A percentile compares a stretch with the other conserved stretches of the same genome.
Evolutionary conservation across 2,797 vertebrate genomes (phyloP).

Genomic region (Catostomus latipinnis): DNA sequence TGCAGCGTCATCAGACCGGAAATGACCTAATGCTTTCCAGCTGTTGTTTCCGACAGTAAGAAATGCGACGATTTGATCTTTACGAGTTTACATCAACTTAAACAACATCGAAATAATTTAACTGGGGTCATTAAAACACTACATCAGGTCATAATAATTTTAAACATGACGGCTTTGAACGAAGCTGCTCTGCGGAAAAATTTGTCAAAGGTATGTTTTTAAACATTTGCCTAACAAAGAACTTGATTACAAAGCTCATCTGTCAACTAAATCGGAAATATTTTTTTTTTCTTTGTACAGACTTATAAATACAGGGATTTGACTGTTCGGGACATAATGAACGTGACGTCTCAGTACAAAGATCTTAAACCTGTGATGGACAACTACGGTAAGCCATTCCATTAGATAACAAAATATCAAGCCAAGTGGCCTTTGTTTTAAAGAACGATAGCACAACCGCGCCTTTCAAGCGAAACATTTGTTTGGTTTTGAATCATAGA

Average conservation of each 20-base stretch:
- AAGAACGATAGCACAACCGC: neutral
- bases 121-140: neutral
- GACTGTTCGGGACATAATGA: conserved; percentile 89
- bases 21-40: neutral
- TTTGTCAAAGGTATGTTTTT: conserved; percentile 47
- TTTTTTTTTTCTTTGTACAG: conserved; percentile 57
- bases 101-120: neutral
- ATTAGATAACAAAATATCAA: neutral
- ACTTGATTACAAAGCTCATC: neutral
- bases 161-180: conserved; percentile 35
- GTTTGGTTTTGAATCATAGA: too few species aligned
- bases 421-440: neutral
- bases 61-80: neutral
- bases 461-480: neutral
- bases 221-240: neutral
- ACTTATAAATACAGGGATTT: conserved; percentile 96
- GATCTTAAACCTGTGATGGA: conserved; percentile 95
- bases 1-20: conserved; percentile 32
- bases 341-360: conserved; percentile 90
- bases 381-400: conserved; percentile 82
- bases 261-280: neutral
- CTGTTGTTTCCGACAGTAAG: conserved; percentile 9
- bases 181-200: conserved; percentile 44
- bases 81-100: neutral
- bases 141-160: neutral